phyloP scores from a whole-genome alignment of 2,113 vertebrate genomes.

The Dryoscopus gambensis region DNA sequence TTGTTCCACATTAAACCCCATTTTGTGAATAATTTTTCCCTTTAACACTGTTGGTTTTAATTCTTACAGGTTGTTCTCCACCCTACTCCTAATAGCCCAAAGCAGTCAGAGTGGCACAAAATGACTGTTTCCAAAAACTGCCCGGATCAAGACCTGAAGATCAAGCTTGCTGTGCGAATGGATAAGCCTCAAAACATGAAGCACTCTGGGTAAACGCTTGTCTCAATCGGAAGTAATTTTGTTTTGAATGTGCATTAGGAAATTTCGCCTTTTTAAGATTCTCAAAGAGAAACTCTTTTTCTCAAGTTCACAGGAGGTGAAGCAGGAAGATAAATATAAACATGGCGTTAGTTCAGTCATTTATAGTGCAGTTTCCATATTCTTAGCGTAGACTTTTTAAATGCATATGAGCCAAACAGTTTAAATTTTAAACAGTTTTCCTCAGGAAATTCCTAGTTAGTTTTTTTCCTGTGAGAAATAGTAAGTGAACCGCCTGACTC shows the following conservation, averaged over 20 bases:
- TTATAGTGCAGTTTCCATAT: not conserved
- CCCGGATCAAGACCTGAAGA: conserved; percentile 91
- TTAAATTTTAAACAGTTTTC: not conserved
- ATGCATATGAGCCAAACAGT: not conserved
- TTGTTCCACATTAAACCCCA: not conserved
- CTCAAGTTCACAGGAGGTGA: not conserved
- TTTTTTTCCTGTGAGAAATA: not conserved
- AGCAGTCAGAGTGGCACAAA: conserved; percentile 96
- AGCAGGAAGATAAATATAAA: not conserved
- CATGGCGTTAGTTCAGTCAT: not conserved
- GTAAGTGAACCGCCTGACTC: not conserved
- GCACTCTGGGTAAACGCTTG: conserved; percentile 90
- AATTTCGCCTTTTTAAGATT: not conserved
- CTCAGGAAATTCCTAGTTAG: not conserved
- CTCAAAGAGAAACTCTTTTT: not conserved
- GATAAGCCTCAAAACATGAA: conserved; percentile 99
- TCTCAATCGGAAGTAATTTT: not conserved
- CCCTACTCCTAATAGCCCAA: conserved; percentile 95
- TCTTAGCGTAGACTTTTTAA: not conserved
- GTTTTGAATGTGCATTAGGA: not conserved
- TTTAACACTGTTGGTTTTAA: not conserved
- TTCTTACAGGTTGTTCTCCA: conserved; percentile 89
- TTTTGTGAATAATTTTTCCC: not conserved
- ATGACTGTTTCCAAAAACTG: conserved; percentile 97
- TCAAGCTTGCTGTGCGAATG: conserved; percentile 96